Conservation (phyloP, 2,113 vertebrate species). For the Sterrhoptilus dennistouni region DNA sequence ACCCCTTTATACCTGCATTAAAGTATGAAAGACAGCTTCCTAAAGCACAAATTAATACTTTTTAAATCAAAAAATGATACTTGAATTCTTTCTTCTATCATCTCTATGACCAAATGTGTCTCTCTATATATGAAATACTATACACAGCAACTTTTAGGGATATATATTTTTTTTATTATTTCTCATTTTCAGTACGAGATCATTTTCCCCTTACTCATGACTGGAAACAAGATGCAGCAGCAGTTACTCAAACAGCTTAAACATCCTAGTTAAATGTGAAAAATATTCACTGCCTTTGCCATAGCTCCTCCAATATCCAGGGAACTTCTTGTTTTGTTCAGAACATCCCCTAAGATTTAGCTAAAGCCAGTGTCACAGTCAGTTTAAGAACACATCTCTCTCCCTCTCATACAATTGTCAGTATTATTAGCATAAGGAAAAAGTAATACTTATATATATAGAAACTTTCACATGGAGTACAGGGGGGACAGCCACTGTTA, state of each 20-base stretch:
- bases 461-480: not conserved
- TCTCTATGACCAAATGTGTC: not conserved
- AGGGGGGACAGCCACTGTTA: not conserved
- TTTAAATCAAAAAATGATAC: not conserved
- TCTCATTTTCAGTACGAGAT: not conserved
- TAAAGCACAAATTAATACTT: not conserved
- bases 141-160: not conserved
- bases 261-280: not conserved
- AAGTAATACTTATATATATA: fast-evolving
- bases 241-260: not conserved
- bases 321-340: not conserved
- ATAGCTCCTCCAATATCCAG: not conserved
- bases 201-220: not conserved
- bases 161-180: not conserved
- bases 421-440: not conserved
- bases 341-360: not conserved
- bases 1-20: not conserved
- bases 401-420: not conserved
- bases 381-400: not conserved
- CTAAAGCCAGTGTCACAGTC: not conserved
- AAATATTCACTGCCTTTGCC: not conserved
- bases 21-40: not conserved
- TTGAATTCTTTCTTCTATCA: not conserved
- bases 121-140: not conserved
- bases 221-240: not conserved